phyloP scores from a whole-genome alignment of 2,888 invertebrate species.

The Caenorhabditis angaria region DNA sequence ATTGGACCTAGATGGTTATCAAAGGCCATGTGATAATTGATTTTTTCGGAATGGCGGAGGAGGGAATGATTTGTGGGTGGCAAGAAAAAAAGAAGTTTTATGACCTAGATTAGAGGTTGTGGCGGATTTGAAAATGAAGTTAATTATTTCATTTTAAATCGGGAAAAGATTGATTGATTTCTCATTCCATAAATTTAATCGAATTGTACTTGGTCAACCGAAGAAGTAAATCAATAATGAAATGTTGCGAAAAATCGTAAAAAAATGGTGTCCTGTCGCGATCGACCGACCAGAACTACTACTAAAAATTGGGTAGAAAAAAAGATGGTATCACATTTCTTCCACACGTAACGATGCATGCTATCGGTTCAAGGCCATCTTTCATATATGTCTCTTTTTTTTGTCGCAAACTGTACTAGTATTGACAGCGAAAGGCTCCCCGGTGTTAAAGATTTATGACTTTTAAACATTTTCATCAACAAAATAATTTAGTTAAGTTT shows the following conservation, averaged over 20 bases:
- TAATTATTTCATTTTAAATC: neutral
- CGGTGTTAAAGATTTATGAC: neutral
- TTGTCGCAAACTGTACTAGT: constrained; percentile 2
- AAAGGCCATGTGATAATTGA: constrained; percentile 1
- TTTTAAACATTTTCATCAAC: too few species aligned
- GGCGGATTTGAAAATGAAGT: neutral
- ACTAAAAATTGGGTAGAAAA: constrained; percentile 1
- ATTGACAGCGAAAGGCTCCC: neutral
- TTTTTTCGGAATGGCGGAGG: neutral
- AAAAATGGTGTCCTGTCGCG: neutral
- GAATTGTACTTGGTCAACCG: too few species aligned
- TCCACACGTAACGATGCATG: constrained; percentile 37
- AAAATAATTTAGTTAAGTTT: too few species aligned
- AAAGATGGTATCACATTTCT: constrained; percentile 1
- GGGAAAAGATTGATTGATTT: too few species aligned
- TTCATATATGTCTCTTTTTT: neutral
- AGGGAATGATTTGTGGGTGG: neutral
- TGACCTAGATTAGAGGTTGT: neutral
- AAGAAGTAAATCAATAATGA: neutral
- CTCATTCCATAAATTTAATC: too few species aligned
- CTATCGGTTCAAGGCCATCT: constrained; percentile 18
- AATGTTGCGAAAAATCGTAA: neutral
- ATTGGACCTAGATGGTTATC: neutral
- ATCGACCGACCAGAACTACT: too few species aligned
- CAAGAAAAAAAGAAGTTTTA: neutral